Percentiles rank a stretch among this genome's conserved stretches.
Conservation (phyloP, 2,113 vertebrate genomes). For the Otus sunia region DNA sequence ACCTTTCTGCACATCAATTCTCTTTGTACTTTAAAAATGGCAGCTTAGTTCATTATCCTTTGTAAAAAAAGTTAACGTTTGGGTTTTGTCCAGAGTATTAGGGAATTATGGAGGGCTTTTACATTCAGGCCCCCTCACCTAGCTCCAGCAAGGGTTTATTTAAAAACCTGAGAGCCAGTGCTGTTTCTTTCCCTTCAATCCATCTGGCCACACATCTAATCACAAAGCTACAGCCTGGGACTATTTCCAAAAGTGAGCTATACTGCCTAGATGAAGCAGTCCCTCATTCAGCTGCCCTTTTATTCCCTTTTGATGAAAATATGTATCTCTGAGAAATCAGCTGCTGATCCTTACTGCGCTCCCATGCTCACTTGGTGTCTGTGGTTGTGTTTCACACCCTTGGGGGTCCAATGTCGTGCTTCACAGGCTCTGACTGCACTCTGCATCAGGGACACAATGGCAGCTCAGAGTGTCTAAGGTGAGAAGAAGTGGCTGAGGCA, state of each 20-base stretch:
- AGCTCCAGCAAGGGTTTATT: not conserved
- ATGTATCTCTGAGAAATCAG: not conserved
- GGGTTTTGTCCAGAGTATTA: not conserved
- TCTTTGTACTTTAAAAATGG: not conserved
- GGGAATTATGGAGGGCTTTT: not conserved
- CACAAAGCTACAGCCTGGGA: not conserved
- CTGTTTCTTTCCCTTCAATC: not conserved
- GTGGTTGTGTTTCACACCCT: not conserved
- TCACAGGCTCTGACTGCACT: not conserved
- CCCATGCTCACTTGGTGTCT: not conserved
- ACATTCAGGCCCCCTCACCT: not conserved
- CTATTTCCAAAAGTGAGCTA: not conserved
- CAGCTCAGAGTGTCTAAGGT: not conserved
- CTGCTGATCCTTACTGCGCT: not conserved
- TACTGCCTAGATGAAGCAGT: not conserved
- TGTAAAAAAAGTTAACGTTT: not conserved
- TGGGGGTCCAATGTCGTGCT: fast-evolving
- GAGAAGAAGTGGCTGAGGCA: not conserved
- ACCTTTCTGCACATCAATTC: not conserved
- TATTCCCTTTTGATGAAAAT: conserved; percentile 10
- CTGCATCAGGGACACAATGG: not conserved
- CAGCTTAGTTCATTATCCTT: not conserved
- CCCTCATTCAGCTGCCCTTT: not conserved
- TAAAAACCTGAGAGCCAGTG: not conserved
- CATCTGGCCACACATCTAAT: not conserved